Evolutionary conservation across 2,888 invertebrate species (phyloP).

Genomic region (Orthonychiurus folsomi): DNA sequence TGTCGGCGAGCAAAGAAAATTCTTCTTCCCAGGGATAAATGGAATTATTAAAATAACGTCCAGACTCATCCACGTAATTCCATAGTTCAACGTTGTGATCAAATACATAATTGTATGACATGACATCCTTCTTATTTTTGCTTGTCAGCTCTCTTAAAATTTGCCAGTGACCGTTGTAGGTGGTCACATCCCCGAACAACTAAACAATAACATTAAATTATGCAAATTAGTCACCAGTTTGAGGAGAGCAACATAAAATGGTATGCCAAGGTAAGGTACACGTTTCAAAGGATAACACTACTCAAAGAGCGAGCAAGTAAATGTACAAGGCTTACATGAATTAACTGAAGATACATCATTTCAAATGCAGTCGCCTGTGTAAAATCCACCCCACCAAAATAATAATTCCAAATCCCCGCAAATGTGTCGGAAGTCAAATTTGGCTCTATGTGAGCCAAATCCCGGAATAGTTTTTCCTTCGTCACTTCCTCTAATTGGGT

Average conservation of each 20-base stretch:
- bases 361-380: neutral
- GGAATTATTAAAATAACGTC: conserved; percentile 8
- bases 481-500: conserved; percentile 8
- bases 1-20: conserved; percentile 25
- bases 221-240: neutral
- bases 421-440: conserved; percentile 19
- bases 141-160: conserved; percentile 14
- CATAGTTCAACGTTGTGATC: conserved; percentile 16
- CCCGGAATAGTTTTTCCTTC: neutral
- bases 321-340: neutral
- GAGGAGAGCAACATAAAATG: conserved; percentile 2
- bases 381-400: conserved; percentile 21
- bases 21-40: conserved; percentile 26
- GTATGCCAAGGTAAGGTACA: no score
- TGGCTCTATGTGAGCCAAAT: neutral
- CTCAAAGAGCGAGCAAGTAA: no score
- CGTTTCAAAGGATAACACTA: no score
- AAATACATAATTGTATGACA: conserved; percentile 31
- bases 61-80: conserved; percentile 13
- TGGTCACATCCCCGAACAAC: conserved; percentile 32
- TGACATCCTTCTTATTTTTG: conserved; percentile 18
- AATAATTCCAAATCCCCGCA: conserved; percentile 35
- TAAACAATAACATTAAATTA: conserved; percentile 8
- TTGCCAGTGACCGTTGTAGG: conserved; percentile 29
- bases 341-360: neutral